These are phyloP conservation scores for Coptodon bakossiorum DNA, from an alignment of 2,113 vertebrate species.

Conservation along the genomic window DNA sequence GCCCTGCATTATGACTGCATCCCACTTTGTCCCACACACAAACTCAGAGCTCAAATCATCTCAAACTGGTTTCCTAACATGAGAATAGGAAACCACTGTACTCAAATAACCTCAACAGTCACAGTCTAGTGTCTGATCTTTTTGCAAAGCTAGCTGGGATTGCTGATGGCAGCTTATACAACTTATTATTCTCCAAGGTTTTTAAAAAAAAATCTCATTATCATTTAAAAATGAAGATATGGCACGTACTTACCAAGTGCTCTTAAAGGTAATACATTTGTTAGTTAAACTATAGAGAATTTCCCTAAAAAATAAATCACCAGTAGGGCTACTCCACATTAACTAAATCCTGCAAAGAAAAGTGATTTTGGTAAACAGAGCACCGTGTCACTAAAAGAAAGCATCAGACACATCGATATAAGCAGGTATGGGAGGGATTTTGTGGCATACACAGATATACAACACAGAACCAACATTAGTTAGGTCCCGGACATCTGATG, in stretches of 20 bases:
- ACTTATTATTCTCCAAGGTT: neutral
- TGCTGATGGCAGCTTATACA: neutral
- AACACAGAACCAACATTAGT: slow-evolving; percentile 5
- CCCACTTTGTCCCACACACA: neutral
- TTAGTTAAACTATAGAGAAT: neutral
- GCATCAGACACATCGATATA: neutral
- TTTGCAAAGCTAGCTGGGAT: neutral
- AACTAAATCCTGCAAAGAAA: neutral
- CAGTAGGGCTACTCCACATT: neutral
- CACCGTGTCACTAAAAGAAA: neutral
- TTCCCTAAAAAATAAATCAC: neutral
- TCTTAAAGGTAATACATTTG: neutral
- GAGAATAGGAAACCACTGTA: neutral
- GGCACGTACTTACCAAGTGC: neutral
- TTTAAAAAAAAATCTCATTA: neutral
- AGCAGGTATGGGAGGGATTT: neutral
- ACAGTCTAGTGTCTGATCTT: neutral
- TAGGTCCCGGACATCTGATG: neutral
- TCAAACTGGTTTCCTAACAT: neutral
- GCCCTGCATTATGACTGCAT: neutral
- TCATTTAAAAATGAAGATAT: neutral
- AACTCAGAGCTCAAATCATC: neutral
- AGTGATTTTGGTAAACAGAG: neutral
- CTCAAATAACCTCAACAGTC: neutral
- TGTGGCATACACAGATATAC: neutral